Evolutionary conservation across 1,140 invertebrate species (phyloP).

Genomic region (Heterodera carotae): DNA sequence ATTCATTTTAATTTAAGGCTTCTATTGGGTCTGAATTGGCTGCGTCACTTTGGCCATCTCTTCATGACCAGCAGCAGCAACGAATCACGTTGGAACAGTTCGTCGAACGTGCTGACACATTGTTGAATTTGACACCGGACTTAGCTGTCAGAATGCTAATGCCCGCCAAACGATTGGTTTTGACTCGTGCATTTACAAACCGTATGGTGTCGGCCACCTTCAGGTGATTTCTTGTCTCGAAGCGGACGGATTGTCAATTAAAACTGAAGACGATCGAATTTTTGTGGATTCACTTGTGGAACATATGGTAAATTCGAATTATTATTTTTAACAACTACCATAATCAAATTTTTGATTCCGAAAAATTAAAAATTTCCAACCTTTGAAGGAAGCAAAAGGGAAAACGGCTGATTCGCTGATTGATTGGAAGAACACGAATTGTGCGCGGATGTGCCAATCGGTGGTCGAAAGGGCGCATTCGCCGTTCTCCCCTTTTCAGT

Average conservation of each 20-base stretch:
- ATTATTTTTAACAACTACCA: neutral
- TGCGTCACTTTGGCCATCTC: neutral
- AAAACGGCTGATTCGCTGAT: conserved; percentile 16
- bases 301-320: conserved; percentile 29
- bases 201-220: neutral
- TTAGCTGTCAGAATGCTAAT: conserved; percentile 23
- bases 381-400: neutral
- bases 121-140: conserved; percentile 5
- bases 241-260: conserved; percentile 12
- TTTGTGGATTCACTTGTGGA: conserved; percentile 33
- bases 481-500: neutral
- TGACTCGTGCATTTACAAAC: neutral
- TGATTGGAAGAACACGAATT: conserved; percentile 34
- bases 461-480: conserved; percentile 20
- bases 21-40: neutral
- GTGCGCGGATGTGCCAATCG: conserved; percentile 24
- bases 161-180: conserved; percentile 17
- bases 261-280: conserved; percentile 16
- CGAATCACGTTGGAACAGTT: conserved; percentile 28
- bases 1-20: neutral
- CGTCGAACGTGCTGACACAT: conserved; percentile 6
- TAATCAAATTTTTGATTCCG: no score
- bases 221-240: conserved; percentile 25
- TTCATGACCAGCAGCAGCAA: neutral
- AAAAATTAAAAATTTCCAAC: neutral